Conservation (phyloP, 2,797 vertebrate genomes). For the Darevskia nairensis region DNA sequence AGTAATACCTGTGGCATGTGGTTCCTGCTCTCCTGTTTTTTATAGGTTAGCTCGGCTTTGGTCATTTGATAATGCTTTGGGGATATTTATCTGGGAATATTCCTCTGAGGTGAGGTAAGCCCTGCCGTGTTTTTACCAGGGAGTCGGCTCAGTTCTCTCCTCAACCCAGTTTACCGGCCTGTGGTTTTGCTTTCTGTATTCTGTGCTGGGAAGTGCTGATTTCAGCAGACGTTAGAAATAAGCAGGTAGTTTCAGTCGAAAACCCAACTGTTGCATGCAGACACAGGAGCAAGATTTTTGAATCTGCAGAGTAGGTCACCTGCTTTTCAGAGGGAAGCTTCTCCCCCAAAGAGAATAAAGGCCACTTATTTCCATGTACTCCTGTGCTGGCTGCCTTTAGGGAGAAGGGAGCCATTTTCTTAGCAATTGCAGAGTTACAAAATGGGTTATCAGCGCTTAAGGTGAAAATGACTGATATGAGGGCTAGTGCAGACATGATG, state of each 20-base stretch:
- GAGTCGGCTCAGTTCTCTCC: no score
- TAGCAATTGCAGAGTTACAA: not conserved
- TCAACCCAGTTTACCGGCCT: not conserved
- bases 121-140: not conserved
- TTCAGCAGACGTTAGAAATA: not conserved
- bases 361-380: not conserved
- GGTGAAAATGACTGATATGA: not conserved
- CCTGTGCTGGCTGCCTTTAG: not conserved
- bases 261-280: not conserved
- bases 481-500: not conserved
- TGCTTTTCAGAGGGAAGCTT: not conserved
- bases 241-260: not conserved
- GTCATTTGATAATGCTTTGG: not conserved
- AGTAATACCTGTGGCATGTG: no score
- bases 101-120: not conserved
- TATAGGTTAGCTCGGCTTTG: not conserved
- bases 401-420: not conserved
- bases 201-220: not conserved
- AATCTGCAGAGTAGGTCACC: not conserved
- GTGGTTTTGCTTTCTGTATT: not conserved
- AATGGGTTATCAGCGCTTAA: not conserved
- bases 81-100: no score
- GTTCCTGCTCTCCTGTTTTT: no score
- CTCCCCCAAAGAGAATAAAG: not conserved
- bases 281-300: not conserved